A percentile compares a stretch with the other conserved stretches of the same genome.
Conservation (phyloP, 2,113 vertebrate genomes). For the Toxotes chatareus region DNA sequence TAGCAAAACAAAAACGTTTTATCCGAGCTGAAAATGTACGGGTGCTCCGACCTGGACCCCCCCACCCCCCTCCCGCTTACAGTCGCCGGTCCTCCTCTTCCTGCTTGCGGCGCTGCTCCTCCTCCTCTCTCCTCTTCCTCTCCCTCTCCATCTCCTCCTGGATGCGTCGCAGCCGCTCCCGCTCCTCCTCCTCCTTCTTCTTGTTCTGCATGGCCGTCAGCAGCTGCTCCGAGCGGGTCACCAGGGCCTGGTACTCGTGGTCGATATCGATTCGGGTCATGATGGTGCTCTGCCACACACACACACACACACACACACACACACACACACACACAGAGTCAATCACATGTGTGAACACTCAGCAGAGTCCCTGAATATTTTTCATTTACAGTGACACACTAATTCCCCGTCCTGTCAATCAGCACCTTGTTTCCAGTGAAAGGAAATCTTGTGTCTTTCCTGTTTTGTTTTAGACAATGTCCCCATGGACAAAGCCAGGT, state of each 20-base stretch:
- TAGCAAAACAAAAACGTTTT: neutral
- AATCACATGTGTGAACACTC: slow-evolving; percentile 16
- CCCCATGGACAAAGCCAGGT: no score
- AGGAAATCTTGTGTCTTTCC: no score
- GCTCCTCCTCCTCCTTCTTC: slow-evolving; percentile 95
- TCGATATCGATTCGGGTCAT: slow-evolving; percentile 94
- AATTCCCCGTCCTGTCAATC: slow-evolving; percentile 44
- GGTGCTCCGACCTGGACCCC: neutral
- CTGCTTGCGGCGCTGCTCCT: slow-evolving; percentile 87
- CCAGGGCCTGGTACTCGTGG: slow-evolving; percentile 88
- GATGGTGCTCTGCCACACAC: slow-evolving; percentile 81
- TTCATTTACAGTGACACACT: slow-evolving; percentile 5
- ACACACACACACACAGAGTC: slow-evolving; percentile 12
- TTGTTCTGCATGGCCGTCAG: slow-evolving; percentile 92
- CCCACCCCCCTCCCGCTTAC: slow-evolving; percentile 81
- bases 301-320: no score
- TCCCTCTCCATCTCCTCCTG: slow-evolving; percentile 97
- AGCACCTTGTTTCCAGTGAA: neutral
- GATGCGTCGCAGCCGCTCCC: slow-evolving; percentile 90
- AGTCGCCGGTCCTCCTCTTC: slow-evolving; percentile 91
- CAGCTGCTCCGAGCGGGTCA: slow-evolving; percentile 91
- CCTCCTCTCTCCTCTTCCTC: slow-evolving; percentile 89
- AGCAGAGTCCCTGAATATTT: slow-evolving; percentile 15
- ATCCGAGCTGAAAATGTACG: neutral
- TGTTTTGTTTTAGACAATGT: no score